A percentile compares a stretch with the other conserved stretches of the same genome.
phyloP scores from a whole-genome alignment of 2,888 invertebrate genomes.

The Acleris cristana region DNA sequence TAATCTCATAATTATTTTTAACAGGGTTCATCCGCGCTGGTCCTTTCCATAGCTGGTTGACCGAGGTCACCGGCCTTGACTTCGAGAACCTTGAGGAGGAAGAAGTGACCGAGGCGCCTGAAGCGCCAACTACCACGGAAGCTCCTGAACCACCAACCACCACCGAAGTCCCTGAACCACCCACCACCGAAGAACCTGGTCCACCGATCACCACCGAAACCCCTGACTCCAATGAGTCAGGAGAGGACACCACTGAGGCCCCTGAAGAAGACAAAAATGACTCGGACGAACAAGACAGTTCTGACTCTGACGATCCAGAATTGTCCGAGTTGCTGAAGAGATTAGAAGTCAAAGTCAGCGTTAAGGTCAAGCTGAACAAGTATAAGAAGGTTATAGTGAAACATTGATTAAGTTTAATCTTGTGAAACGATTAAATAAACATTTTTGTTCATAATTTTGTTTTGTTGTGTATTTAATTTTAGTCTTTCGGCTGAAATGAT shows the following conservation, averaged over 20 bases:
- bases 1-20: conserved; percentile 16
- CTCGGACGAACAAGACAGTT: conserved; percentile 49
- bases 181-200: conserved; percentile 33
- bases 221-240: conserved; percentile 13
- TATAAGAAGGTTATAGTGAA: conserved; percentile 49
- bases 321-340: conserved; percentile 63
- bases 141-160: conserved; percentile 35
- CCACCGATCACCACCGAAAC: conserved; percentile 36
- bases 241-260: conserved; percentile 29
- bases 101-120: conserved; percentile 39
- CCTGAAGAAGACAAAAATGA: conserved; percentile 44
- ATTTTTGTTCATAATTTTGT: not conserved
- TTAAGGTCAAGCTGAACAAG: conserved; percentile 68
- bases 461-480: not conserved
- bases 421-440: conserved; percentile 23
- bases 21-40: conserved; percentile 71
- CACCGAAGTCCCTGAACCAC: conserved; percentile 31
- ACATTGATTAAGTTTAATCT: conserved; percentile 17
- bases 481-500: no score
- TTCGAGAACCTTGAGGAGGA: conserved; percentile 64
- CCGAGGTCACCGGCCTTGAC: conserved; percentile 62
- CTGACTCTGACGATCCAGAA: conserved; percentile 44
- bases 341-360: conserved; percentile 70
- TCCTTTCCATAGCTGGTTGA: conserved; percentile 69
- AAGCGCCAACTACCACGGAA: conserved; percentile 37